Conservation (phyloP, 2,888 invertebrate genomes). For the Noctua janthe region DNA sequence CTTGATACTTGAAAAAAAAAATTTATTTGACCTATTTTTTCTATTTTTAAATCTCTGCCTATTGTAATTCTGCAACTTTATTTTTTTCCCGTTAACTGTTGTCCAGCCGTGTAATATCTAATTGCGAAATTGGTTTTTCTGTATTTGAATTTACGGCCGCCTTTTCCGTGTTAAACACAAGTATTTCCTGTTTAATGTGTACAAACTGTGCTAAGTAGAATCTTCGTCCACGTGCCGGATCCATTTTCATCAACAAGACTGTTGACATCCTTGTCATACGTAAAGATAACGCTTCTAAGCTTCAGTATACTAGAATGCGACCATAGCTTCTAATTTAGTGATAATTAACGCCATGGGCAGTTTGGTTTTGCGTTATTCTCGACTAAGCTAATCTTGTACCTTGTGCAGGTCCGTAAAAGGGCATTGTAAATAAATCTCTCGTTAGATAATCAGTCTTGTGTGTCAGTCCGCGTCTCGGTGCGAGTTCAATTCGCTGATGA, state of each 20-base stretch:
- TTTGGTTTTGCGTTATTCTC: slow-evolving; percentile 32
- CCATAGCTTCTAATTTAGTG: slow-evolving; percentile 12
- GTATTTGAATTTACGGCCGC: slow-evolving; percentile 1
- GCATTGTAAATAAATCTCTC: slow-evolving; percentile 66
- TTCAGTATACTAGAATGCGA: slow-evolving; percentile 17
- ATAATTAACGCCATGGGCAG: slow-evolving; percentile 17
- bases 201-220: slow-evolving; percentile 26
- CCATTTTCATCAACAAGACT: slow-evolving; percentile 48
- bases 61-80: slow-evolving; percentile 3
- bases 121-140: slow-evolving; percentile 50
- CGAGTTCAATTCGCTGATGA: slow-evolving; percentile 67
- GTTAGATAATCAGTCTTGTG: slow-evolving; percentile 69
- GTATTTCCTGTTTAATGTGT: slow-evolving; percentile 49
- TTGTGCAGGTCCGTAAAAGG: slow-evolving; percentile 64
- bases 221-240: slow-evolving; percentile 42
- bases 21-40: slow-evolving; percentile 17
- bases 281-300: slow-evolving; percentile 35
- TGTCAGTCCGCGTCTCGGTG: slow-evolving; percentile 61
- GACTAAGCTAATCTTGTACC: slow-evolving; percentile 29
- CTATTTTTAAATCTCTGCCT: slow-evolving; percentile 18
- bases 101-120: slow-evolving; percentile 19
- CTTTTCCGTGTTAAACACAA: slow-evolving; percentile 24
- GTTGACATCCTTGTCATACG: slow-evolving; percentile 52
- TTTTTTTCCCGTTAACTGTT: slow-evolving; percentile 38
- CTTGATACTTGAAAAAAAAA: slow-evolving; percentile 41